Conservation (phyloP, 2,797 vertebrate genomes). For the Otolemur crassicaudatus region DNA sequence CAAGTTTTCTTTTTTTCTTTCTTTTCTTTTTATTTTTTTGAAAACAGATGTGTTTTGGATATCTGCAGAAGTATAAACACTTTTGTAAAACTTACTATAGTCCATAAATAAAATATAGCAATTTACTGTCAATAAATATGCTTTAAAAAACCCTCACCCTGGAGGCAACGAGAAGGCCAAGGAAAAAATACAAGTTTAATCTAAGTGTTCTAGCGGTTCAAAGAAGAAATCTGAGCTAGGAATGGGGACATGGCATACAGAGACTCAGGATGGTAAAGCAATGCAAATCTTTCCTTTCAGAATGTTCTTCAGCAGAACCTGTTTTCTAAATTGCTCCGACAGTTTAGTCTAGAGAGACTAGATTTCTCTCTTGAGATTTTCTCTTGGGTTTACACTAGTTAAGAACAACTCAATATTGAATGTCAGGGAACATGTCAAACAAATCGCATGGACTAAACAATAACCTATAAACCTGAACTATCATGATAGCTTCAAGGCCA, state of each 20-base stretch:
- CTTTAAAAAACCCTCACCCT: constrained; percentile 69
- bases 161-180: constrained; percentile 36
- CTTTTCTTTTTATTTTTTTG: background rate
- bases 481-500: background rate
- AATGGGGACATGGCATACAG: background rate
- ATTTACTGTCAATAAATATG: constrained; percentile 68
- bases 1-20: background rate
- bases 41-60: constrained; percentile 68
- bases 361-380: background rate
- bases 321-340: background rate
- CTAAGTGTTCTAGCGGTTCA: background rate
- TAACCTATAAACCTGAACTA: background rate
- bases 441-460: background rate
- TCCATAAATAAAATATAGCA: constrained; percentile 72
- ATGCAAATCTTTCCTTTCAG: background rate
- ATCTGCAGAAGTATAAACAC: constrained; percentile 73
- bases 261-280: background rate
- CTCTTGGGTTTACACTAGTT: background rate
- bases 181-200: background rate
- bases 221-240: background rate
- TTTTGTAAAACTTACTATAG: constrained; percentile 68
- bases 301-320: rapidly evolving
- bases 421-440: background rate
- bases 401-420: background rate
- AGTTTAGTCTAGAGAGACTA: background rate